These are phyloP conservation scores for Mesitornis unicolor DNA, from an alignment of 2,113 vertebrate species.

Conservation along the genomic window DNA sequence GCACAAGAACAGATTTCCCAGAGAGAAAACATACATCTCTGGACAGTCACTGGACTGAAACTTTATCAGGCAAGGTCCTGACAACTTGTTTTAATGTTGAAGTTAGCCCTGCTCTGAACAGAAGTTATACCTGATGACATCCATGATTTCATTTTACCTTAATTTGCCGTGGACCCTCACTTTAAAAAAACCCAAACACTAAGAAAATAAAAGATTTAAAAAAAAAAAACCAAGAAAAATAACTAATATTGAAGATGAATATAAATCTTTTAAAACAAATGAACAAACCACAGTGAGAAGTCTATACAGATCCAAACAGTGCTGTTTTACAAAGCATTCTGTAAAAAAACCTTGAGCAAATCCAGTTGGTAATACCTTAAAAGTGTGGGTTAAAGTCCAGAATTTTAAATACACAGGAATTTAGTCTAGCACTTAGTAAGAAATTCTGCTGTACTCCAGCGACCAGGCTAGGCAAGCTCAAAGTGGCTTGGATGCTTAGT, in stretches of 20 bases:
- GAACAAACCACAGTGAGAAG: background rate
- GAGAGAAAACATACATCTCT: too few relatives aligned
- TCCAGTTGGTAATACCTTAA: background rate
- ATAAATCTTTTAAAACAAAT: background rate
- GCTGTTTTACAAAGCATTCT: background rate
- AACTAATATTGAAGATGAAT: background rate
- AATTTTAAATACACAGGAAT: background rate
- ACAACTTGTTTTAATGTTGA: background rate
- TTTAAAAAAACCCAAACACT: too few relatives aligned
- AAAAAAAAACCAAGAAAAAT: background rate
- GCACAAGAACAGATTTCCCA: background rate
- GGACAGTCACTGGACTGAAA: background rate
- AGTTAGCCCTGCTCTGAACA: background rate
- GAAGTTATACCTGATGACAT: background rate
- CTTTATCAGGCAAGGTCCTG: background rate
- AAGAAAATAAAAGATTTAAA: too few relatives aligned
- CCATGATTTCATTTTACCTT: background rate
- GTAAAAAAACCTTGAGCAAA: background rate
- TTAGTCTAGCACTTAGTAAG: background rate
- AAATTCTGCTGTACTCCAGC: background rate
- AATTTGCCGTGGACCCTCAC: background rate
- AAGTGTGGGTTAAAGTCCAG: background rate
- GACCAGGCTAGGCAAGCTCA: background rate
- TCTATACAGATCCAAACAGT: background rate
- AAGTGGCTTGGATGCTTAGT: background rate